Conservation (phyloP, 2,113 vertebrate species). For the Lutjanus erythropterus region DNA sequence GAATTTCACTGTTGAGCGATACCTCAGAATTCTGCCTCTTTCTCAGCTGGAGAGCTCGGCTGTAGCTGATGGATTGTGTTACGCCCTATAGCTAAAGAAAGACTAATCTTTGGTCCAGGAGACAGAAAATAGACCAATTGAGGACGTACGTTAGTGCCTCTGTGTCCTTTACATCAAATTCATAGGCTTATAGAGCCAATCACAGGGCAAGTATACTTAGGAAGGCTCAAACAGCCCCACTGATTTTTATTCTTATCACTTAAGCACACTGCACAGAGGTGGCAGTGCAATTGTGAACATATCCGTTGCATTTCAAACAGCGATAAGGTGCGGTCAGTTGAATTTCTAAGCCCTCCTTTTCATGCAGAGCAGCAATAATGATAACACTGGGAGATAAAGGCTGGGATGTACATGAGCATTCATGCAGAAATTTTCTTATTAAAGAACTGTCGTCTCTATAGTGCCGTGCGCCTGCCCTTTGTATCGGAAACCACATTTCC, state of each 20-base stretch:
- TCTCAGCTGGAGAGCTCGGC: background rate
- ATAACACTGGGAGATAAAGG: constrained; percentile 60
- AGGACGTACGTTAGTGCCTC: background rate
- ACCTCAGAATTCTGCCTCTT: background rate
- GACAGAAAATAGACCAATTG: background rate
- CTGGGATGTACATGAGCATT: constrained; percentile 42
- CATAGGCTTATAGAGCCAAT: constrained; percentile 9
- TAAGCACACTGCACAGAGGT: constrained; percentile 1
- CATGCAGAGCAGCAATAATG: constrained; percentile 52
- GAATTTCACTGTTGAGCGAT: constrained; percentile 2
- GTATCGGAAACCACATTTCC: constrained; percentile 48
- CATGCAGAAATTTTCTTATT: constrained; percentile 76
- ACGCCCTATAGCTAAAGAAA: background rate
- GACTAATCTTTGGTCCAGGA: background rate
- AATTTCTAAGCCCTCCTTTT: constrained; percentile 35
- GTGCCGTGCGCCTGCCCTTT: constrained; percentile 49
- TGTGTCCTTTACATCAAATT: constrained; percentile 1
- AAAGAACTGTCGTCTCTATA: constrained; percentile 59
- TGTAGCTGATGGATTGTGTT: background rate
- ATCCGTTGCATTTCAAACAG: constrained; percentile 55
- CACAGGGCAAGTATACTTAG: constrained; percentile 10
- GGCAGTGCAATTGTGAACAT: constrained; percentile 3
- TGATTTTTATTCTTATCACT: constrained; percentile 43
- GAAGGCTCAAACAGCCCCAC: constrained; percentile 17
- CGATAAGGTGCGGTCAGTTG: constrained; percentile 29